Base-by-base conservation (phyloP, 1,140 invertebrate genomes). In the Ips typographus region DNA sequence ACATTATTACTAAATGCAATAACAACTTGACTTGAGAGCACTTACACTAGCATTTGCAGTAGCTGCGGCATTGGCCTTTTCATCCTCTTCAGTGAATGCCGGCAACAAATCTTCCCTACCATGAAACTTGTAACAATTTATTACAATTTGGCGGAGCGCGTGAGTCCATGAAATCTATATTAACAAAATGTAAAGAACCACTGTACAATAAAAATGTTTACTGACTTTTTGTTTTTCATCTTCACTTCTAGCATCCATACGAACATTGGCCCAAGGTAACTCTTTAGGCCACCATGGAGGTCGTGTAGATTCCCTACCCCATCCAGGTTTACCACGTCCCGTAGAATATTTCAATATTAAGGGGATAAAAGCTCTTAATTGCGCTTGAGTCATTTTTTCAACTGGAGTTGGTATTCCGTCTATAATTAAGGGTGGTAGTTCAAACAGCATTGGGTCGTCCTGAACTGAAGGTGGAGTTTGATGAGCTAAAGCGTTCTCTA, bases 381-480 rank as follows among this genome's bases (percentile, higher is more conserved):
- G 96, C 42, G 96, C 96, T 81, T 98, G 96, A 36, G 96, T 98
- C 96, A 98, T 98, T 86, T 98, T 98, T 82, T 98, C 96, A 0
- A 98, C 94, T 2, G 95, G 96, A 47, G 96, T 98, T 42, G 96
- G 96, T 79, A 98, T 98, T 53, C 94, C 96, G 82, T 98, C 96
- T 73, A 98, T 96, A 72, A 98, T 95, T 43, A 98, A 84, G 8
- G 95, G 94, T 61, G 96, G 96, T 78, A 98, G 83, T 84, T 98
- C 95, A 81, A 98, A 96, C 47, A 98, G 83, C 53, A 91, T 92
- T 1, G 94, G 93, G 83, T 96, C 95, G 72, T 98, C 95, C 76
- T 58, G 37, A 58, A 55, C 4, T 8, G 36, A 37, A 55, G 37
- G 52, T 8, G 52, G 36, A 5, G 52, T 37, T 37, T 55, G 52